phyloP scores from a whole-genome alignment of 2,113 vertebrate genomes.

The Anolis sagrei region DNA sequence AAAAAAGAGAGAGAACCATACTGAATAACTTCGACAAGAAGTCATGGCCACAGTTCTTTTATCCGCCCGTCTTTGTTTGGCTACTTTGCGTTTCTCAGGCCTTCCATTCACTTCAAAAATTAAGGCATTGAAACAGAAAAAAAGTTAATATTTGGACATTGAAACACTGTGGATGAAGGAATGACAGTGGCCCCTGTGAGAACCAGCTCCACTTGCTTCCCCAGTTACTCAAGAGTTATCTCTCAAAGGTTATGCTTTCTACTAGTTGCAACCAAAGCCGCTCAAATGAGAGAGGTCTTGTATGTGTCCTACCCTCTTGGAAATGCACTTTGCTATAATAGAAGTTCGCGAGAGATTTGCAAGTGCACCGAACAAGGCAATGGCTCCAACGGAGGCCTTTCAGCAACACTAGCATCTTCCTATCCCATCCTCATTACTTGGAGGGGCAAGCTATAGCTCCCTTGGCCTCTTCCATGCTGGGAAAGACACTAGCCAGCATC shows the following conservation, averaged over 20 bases:
- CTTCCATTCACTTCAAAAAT: constrained; percentile 77
- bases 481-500: constrained; percentile 59
- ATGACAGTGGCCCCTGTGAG: constrained; percentile 79
- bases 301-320: constrained; percentile 36
- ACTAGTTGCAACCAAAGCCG: constrained; percentile 50
- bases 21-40: constrained; percentile 68
- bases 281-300: constrained; percentile 62
- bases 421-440: constrained; percentile 54
- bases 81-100: constrained; percentile 76
- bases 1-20: constrained; percentile 51
- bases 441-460: constrained; percentile 40
- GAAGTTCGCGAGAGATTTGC: constrained; percentile 47
- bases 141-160: constrained; percentile 77
- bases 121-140: constrained; percentile 96
- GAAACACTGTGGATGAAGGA: constrained; percentile 92
- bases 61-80: constrained; percentile 56
- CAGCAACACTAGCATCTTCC: constrained; percentile 28
- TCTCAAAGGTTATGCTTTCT: constrained; percentile 37
- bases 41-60: constrained; percentile 40
- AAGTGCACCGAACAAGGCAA: constrained; percentile 3
- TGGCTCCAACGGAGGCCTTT: constrained; percentile 19
- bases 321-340: not conserved
- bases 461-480: constrained; percentile 59
- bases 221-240: constrained; percentile 34
- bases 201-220: constrained; percentile 57